These are phyloP conservation scores for Tinea semifulvella DNA, from an alignment of 2,888 invertebrate species.

Conservation along the genomic window DNA sequence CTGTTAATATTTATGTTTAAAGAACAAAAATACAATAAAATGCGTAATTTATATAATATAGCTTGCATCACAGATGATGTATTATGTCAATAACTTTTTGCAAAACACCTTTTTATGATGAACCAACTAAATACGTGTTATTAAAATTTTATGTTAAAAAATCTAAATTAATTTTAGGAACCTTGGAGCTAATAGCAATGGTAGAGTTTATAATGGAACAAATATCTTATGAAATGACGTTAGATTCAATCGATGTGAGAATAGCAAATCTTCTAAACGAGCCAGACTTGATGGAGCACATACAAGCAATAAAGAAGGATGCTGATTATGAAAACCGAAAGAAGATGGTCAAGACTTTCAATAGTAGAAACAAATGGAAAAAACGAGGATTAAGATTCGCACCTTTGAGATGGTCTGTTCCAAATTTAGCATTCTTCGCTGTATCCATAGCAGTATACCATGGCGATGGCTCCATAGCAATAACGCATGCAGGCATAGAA, in stretches of 20 bases:
- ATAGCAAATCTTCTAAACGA: conserved; percentile 51
- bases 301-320: conserved; percentile 56
- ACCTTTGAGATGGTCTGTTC: conserved; percentile 68
- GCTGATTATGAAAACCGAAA: conserved; percentile 59
- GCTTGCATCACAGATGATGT: too few relatives aligned
- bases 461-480: conserved; percentile 69
- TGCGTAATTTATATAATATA: too few relatives aligned
- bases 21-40: too few relatives aligned
- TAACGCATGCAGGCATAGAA: conserved; percentile 72
- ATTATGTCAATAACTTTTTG: too few relatives aligned
- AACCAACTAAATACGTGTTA: too few relatives aligned
- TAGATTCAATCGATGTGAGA: conserved; percentile 66
- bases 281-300: conserved; percentile 42
- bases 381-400: conserved; percentile 71
- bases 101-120: too few relatives aligned
- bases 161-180: conserved; percentile 37
- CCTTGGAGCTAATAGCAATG: conserved; percentile 61
- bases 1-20: too few relatives aligned
- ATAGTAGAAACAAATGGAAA: conserved; percentile 73
- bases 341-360: conserved; percentile 57
- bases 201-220: conserved; percentile 72
- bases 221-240: conserved; percentile 55
- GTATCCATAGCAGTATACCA: conserved; percentile 69
- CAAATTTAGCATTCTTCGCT: conserved; percentile 45
- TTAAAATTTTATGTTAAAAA: too few relatives aligned